Evolutionary conservation across 2,888 invertebrate species (phyloP), one percentile per base, ranked within the genome.

Genomic region (Epirrhoe alternata): DNA sequence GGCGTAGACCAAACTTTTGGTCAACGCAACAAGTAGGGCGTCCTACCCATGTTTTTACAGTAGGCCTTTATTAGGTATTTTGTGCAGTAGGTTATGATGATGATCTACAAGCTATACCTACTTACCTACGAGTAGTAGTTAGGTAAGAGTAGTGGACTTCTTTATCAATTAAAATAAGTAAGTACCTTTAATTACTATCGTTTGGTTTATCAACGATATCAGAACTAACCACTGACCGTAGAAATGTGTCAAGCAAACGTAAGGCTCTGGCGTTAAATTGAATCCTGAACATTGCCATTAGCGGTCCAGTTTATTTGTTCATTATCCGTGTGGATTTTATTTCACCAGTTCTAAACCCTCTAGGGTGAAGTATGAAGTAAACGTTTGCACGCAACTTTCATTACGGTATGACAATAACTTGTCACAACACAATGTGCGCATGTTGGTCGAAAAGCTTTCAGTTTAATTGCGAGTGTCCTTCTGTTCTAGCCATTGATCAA

Each of bases 241-340:
- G 55, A 73, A 72, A 70, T 73, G 59, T 73, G 73, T 73, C 73
- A 74, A 72, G 65, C 67, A 57, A 61, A 66, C 61, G 64, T 49
- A 49, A 31, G n/a, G n/a, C n/a, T n/a, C 51, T 56, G 50, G 64
- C 74, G 68, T 74, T 77, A 78, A 79, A 81, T 79, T 77, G 66
- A 74, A 76, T 76, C 70, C 58, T 71, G 67, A 74, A 66, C 76
- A 75, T 77, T 76, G 74, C 77, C 75, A 82, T 84, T 81, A 81
- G 73, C 70, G 62, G 71, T 60, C 61, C 64, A 70, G 77, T 76
- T 78, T 69, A 77, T 79, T 78, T 76, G 76, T 75, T 55, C 66
- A 73, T 70, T 66, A 14, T 45, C 14, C 14, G 14, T 6, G 45
- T 30, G 30, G 12, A 30, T 50, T 17, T 42, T n/a, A 47, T 49